These are phyloP conservation scores for Plebejus melissa DNA, from an alignment of 2,888 invertebrate species.

Conservation along the genomic window DNA sequence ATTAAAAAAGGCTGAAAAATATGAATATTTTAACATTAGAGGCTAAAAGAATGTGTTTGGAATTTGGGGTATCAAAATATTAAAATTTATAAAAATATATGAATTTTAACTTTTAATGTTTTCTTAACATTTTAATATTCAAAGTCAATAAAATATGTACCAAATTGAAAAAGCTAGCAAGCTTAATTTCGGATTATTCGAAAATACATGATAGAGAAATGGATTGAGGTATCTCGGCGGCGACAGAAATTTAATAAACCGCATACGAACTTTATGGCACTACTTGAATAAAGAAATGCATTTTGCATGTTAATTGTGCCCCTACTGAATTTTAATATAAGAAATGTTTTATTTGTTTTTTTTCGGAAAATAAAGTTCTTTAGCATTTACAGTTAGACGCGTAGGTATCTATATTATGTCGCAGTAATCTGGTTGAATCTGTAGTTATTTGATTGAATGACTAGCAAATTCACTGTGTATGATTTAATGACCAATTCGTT, in stretches of 20 bases:
- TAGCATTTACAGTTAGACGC: neutral
- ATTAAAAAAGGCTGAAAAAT: too few species aligned
- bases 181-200: neutral
- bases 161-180: neutral
- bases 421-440: too few species aligned
- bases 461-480: too few species aligned
- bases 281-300: slow-evolving; percentile 27
- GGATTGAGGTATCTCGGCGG: slow-evolving; percentile 22
- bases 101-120: neutral
- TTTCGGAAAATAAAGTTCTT: neutral
- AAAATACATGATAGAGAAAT: slow-evolving; percentile 21
- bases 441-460: too few species aligned
- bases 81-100: neutral
- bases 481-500: too few species aligned
- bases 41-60: too few species aligned
- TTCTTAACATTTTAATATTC: neutral
- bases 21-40: too few species aligned
- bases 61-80: too few species aligned
- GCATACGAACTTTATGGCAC: slow-evolving; percentile 18
- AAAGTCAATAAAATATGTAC: neutral
- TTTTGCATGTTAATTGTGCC: slow-evolving; percentile 24
- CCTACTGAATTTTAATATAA: slow-evolving; percentile 5
- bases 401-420: too few species aligned
- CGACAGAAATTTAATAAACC: slow-evolving; percentile 26
- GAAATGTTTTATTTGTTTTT: neutral